Evolutionary conservation across 2,888 invertebrate genomes (phyloP).

Genomic region (Nowickia ferox): DNA sequence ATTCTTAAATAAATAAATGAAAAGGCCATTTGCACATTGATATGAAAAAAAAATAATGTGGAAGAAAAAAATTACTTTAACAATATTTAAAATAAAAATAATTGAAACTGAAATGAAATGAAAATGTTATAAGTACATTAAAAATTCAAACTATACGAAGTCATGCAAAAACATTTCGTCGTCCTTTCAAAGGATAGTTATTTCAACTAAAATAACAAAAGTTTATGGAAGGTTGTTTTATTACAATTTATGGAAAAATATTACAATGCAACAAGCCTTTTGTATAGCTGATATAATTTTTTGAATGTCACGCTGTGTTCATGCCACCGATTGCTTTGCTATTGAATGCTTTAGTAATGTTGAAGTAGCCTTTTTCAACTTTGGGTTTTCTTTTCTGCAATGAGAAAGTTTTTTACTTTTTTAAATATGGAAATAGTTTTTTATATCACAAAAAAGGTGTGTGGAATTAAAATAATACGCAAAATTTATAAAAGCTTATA

Average conservation of each 20-base stretch:
- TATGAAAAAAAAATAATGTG: slow-evolving; percentile 12
- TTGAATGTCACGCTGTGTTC: background rate
- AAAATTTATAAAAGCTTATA: too few species aligned
- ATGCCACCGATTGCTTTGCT: background rate
- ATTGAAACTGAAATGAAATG: slow-evolving; percentile 28
- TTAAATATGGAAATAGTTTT: background rate
- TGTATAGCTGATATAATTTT: background rate
- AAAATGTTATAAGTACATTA: slow-evolving; percentile 24
- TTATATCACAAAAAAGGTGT: too few species aligned
- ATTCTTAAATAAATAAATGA: slow-evolving; percentile 51
- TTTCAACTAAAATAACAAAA: slow-evolving; percentile 26
- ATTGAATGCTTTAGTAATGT: background rate
- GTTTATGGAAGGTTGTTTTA: slow-evolving; percentile 1
- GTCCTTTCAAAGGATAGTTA: slow-evolving; percentile 21
- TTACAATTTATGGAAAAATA: slow-evolving; percentile 1
- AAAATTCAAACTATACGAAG: slow-evolving; percentile 1
- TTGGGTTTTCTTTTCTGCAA: background rate
- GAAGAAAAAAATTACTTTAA: slow-evolving; percentile 36
- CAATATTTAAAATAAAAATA: slow-evolving; percentile 31
- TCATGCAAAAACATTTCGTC: background rate
- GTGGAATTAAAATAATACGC: too few species aligned
- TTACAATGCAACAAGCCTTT: slow-evolving; percentile 25
- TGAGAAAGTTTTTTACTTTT: background rate
- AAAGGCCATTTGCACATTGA: slow-evolving; percentile 34
- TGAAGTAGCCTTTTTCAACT: background rate